Evolutionary conservation across 2,113 vertebrate species (phyloP), one percentile per base, ranked within the genome.

Genomic region (Mystacornis crossleyi): DNA sequence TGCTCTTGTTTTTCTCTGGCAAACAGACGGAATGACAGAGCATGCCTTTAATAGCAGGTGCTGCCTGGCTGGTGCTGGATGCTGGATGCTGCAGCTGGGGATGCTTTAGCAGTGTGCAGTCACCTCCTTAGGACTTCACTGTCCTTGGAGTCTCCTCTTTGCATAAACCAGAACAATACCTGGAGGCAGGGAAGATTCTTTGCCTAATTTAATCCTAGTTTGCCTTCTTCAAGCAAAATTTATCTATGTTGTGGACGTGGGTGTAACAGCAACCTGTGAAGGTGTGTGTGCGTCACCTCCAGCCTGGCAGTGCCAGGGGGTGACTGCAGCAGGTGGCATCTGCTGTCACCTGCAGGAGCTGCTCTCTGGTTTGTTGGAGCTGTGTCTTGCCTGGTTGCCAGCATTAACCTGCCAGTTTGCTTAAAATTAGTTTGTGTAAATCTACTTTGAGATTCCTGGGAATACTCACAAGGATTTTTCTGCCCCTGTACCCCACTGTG

Each of bases 171-270:
- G 65, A n/a, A 3, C 54, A 31, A 1, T 8, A 38, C 8, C 75
- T 14, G 73, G 58, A 73, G 64, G 67, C 23, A 36, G 16, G 18
- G 67, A 38, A 80, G 54, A 13, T 17, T 67, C 8, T n/a, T 51
- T 34, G 65, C 45, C 42, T 66, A 5, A 54, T 79, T 66, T 31
- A 28, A 75, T 21, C 31, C 34, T 5, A 1, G 8, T 16, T 58
- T 73, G 10, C 14, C 20, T 23, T 50, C 34, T 80, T 36, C 36
- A 36, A 36, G 12, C 42, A 43, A 23, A 12, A 10, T 26, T 31
- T 42, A 2, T 58, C 10, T 19, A 0, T 69, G 0, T 8, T 48
- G 38, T 92, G 81, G 65, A 8, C 2, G 11, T 0, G 2, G 64
- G 10, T 12, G 0, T 72, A 17, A 7, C 26, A 54, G 67, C 53